These are phyloP conservation scores for Eurystomus gularis DNA, from an alignment of 2,113 vertebrate genomes.

Conservation along the genomic window DNA sequence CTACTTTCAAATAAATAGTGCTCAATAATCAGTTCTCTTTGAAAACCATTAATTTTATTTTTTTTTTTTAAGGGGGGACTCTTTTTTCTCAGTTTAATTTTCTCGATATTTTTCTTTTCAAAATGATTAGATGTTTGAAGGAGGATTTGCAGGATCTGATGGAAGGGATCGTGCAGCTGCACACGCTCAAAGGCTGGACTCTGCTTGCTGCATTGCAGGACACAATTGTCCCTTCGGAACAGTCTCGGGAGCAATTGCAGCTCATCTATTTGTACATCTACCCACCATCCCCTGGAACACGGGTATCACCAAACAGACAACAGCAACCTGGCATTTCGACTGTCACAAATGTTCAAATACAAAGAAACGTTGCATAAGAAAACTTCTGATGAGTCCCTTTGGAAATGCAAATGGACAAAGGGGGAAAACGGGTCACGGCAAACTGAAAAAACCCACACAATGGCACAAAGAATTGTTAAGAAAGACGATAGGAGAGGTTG, in stretches of 20 bases:
- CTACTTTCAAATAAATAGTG: not conserved
- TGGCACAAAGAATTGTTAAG: not conserved
- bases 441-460: not conserved
- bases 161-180: not conserved
- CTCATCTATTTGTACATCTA: not conserved
- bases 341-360: not conserved
- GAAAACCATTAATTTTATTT: not conserved
- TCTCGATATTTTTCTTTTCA: not conserved
- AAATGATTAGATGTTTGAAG: not conserved
- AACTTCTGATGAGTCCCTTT: not conserved
- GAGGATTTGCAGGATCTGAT: not conserved
- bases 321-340: not conserved
- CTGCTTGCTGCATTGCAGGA: not conserved
- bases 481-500: constrained; percentile 33
- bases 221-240: not conserved
- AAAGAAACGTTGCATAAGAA: not conserved
- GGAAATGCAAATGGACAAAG: not conserved
- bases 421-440: not conserved
- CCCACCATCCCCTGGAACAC: not conserved
- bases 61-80: no score
- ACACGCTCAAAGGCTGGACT: not conserved
- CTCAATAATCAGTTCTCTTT: not conserved
- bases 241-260: not conserved
- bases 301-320: not conserved
- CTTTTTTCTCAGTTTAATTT: not conserved